Evolutionary conservation across 2,797 vertebrate genomes (phyloP).

Genomic region (Loriculus beryllinus): DNA sequence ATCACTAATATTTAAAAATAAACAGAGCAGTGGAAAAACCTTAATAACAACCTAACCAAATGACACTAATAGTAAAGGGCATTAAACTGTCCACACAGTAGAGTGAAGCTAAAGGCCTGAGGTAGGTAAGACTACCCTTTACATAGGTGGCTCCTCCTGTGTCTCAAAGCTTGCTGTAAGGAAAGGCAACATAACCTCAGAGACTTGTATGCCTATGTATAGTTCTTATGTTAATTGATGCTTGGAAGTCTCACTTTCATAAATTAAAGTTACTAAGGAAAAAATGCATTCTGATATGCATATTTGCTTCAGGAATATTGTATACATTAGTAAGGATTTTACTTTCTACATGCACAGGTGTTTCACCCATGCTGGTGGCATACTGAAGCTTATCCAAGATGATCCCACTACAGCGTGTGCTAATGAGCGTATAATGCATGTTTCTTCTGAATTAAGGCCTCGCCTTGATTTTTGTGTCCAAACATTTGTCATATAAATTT

Average conservation of each 20-base stretch:
- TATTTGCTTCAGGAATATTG: background rate
- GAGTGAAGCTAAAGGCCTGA: background rate
- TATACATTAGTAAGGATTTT: background rate
- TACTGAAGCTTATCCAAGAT: background rate
- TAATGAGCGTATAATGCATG: background rate
- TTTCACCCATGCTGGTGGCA: background rate
- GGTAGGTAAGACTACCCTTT: background rate
- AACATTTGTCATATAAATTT: background rate
- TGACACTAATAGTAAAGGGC: background rate
- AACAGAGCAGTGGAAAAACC: background rate
- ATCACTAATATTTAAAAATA: background rate
- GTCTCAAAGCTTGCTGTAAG: background rate
- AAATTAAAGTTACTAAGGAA: background rate
- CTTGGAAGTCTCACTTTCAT: background rate
- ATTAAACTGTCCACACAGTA: background rate
- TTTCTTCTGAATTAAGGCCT: background rate
- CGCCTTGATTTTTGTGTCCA: background rate
- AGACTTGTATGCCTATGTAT: background rate
- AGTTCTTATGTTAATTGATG: background rate
- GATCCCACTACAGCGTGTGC: background rate
- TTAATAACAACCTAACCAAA: too few relatives aligned
- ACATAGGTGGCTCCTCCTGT: background rate
- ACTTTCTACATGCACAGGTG: fast-evolving
- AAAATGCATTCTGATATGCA: background rate
- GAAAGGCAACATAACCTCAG: fast-evolving